Base-by-base conservation (phyloP, 2,113 vertebrate genomes). In the Clarias macrocephalus region DNA sequence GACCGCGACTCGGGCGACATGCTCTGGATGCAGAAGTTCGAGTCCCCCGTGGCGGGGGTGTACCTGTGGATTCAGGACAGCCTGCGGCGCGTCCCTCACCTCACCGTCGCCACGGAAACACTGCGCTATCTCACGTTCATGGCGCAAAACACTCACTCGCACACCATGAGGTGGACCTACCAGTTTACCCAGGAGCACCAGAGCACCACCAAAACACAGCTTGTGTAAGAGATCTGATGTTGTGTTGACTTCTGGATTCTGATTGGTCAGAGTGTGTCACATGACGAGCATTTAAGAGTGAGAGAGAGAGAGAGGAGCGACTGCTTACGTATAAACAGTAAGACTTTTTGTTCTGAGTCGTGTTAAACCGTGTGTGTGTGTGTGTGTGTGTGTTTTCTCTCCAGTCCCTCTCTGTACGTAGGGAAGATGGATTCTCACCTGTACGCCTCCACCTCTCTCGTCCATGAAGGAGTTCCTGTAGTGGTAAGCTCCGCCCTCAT, bases 11-110 rank as follows among this genome's bases (percentile, higher is more conserved):
- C 95, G 0, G 98, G 98, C 2, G 94, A 95, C 0, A 95, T 99
- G 25, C 93, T 98, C 83, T 99, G 98, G 98, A 97, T 96, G 0
- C 98, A 97, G 91, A 97, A 99, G 92, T 97, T 97, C 0, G 98
- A 96, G 0, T 96, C 97, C 0, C 98, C 98, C 0, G 97, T 99
- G 73, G 95, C 95, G 0, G 97, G 97, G 2, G 91, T 99, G 82
- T 99, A 99, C 65, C 70, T 96, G 83, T 99, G 98, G 95, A 95
- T 96, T 23, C 96, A 97, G 80, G 97, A 99, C 87, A 95, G 96
- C 28, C 94, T 99, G 62, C 95, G 91, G 62, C 96, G 97, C 6
- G 90, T 97, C 7, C 96, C 96, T 2, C 97, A 98, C 90, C 95
- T 98, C 91, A 98, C 97, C 0, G 91, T 99, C 56, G 98, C 97